Evolutionary conservation across 2,797 vertebrate species (phyloP), one percentile per base, ranked within the genome.

Genomic region (Alauda arvensis): DNA sequence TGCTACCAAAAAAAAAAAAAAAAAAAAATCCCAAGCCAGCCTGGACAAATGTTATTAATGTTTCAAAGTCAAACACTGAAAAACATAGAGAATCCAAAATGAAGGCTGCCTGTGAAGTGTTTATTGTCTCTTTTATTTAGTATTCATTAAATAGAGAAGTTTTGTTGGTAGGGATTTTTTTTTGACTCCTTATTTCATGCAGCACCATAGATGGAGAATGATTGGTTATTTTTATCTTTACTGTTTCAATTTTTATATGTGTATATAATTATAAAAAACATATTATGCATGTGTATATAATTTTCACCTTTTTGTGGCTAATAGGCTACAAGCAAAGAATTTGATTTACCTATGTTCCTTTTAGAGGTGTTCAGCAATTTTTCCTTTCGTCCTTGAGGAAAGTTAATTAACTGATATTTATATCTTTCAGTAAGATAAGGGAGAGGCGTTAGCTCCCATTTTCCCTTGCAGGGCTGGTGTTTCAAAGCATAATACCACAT

Each of bases 321-420:
- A 60, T 77, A 83, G 52, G 60, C 42, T 60, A 52, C 42, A 76
- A 76, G 11, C 3, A 75, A 93, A 57, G 1, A 78, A 57, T 67
- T 83, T 78, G 43, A 57, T 78, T 90, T 85, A 12, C 24, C 28
- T 45, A 6, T 19, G 26, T 18, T 70, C 16, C 48, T 92, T 79
- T 69, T 51, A 66, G 56, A 83, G 18, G 7, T 78, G 34, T 77
- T 88, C 55, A 91, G 62, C 51, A 68, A 29, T 77, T 84, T 79
- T 67, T 83, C 24, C 31, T 14, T 18, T 66, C 18, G 45, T 85
- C 80, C 77, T 81, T 85, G 85, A 92, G 45, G 56, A 76, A 81
- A 76, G 49, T 72, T 91, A 91, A 83, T 89, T 89, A 90, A 85
- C 39, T 85, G 49, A 56, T 81, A 83, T 81, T 93, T 76, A 83